These are phyloP conservation scores for Ptilodon capucinus DNA, from an alignment of 2,888 invertebrate genomes.

Conservation along the genomic window DNA sequence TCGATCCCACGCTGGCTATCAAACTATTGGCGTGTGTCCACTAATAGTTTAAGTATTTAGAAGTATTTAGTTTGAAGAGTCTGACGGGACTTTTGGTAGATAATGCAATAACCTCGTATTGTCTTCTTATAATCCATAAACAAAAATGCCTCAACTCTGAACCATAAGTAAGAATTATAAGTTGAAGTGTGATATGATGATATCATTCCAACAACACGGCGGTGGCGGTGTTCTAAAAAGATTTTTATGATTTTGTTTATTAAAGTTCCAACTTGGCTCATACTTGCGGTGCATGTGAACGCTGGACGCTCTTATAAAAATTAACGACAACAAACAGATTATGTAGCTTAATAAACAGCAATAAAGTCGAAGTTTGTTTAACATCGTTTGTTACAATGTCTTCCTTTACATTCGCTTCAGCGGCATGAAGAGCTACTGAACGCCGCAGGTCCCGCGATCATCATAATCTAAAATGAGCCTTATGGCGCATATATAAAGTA, in stretches of 20 bases:
- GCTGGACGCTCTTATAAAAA: background rate
- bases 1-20: too few relatives aligned
- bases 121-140: too few relatives aligned
- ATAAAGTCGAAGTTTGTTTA: constrained; percentile 30
- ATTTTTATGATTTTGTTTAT: background rate
- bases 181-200: too few relatives aligned
- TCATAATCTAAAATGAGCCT: constrained; percentile 23
- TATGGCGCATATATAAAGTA: constrained; percentile 39
- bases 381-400: constrained; percentile 37
- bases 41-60: too few relatives aligned
- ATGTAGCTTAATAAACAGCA: constrained; percentile 3
- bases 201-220: background rate
- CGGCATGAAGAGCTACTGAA: constrained; percentile 46
- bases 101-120: too few relatives aligned
- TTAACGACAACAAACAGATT: background rate
- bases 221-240: too few relatives aligned
- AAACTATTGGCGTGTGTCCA: too few relatives aligned
- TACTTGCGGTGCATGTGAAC: background rate
- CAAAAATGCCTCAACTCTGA: too few relatives aligned
- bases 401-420: constrained; percentile 46
- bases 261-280: background rate
- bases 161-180: too few relatives aligned
- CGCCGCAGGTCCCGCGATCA: constrained; percentile 31
- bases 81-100: too few relatives aligned
- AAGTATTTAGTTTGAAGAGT: too few relatives aligned